phyloP scores from a whole-genome alignment of 2,797 vertebrate genomes.

The Dipus sagitta region DNA sequence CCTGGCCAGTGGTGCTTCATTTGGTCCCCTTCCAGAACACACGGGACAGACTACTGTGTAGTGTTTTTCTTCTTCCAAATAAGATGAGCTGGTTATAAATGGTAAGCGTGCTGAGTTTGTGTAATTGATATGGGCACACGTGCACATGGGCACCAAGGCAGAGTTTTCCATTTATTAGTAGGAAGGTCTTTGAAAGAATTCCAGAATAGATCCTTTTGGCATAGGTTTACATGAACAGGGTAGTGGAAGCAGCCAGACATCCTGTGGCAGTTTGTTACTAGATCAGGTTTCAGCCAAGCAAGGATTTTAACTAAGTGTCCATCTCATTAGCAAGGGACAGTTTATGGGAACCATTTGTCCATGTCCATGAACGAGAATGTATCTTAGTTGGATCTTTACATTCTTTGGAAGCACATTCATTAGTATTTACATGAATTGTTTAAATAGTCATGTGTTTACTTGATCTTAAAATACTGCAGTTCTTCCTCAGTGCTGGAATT shows the following conservation, averaged over 20 bases:
- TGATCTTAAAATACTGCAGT: background rate
- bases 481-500: too few relatives aligned
- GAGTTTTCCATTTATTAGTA: background rate
- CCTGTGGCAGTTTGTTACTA: slow-evolving; percentile 73
- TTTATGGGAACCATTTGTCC: background rate
- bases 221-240: slow-evolving; percentile 75
- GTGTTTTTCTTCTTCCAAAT: slow-evolving; percentile 75
- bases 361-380: background rate
- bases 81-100: slow-evolving; percentile 83
- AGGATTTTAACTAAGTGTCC: background rate
- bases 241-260: slow-evolving; percentile 76
- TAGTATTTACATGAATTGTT: background rate
- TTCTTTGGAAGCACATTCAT: background rate
- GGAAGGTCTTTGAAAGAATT: slow-evolving; percentile 84
- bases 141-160: background rate
- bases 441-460: background rate
- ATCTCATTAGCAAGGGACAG: background rate
- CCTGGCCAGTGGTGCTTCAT: background rate
- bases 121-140: background rate
- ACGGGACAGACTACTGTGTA: too few relatives aligned
- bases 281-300: slow-evolving; percentile 73
- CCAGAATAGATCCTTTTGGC: slow-evolving; percentile 81
- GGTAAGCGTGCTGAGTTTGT: slow-evolving; percentile 67
- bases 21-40: background rate
- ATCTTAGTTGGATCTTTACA: background rate